phyloP scores from a whole-genome alignment of 2,113 vertebrate genomes.

The Hippocampus mohnikei region DNA sequence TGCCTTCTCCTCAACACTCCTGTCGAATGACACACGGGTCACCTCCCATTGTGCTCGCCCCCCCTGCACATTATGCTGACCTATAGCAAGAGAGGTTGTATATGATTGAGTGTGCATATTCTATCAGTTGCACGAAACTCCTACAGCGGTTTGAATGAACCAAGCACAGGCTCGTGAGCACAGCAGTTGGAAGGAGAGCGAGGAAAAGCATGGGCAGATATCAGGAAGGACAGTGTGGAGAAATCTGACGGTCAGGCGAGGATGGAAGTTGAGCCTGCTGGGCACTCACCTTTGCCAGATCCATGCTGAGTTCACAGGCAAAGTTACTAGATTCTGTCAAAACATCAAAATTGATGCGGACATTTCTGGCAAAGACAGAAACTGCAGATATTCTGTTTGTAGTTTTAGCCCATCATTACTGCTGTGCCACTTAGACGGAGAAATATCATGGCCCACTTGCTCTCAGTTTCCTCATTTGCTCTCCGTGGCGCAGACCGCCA shows the following conservation, averaged over 20 bases:
- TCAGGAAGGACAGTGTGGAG: conserved; percentile 22
- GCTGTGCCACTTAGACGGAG: not conserved
- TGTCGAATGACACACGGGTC: conserved; percentile 37
- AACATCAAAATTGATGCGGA: conserved; percentile 1
- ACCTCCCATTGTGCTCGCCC: conserved; percentile 36
- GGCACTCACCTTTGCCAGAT: conserved; percentile 5
- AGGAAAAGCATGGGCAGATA: conserved; percentile 28
- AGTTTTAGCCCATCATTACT: not conserved
- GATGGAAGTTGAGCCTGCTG: not conserved
- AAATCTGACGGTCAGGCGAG: conserved; percentile 13
- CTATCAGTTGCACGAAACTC: conserved; percentile 36
- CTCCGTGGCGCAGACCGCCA: not conserved
- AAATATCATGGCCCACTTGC: conserved; percentile 5
- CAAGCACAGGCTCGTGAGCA: conserved; percentile 48
- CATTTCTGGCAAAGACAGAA: conserved; percentile 6
- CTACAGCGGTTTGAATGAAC: conserved; percentile 45
- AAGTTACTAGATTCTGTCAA: not conserved
- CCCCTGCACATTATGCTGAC: conserved; percentile 41
- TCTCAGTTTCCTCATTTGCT: conserved; percentile 2
- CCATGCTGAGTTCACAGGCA: not conserved
- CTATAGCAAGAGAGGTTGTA: conserved; percentile 44
- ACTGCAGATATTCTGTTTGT: not conserved
- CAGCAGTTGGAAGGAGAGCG: conserved; percentile 43
- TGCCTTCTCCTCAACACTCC: conserved; percentile 30
- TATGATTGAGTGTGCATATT: conserved; percentile 55